A percentile compares a stretch with the other conserved stretches of the same genome.
These are phyloP conservation scores for Drosophila ohnishii DNA, from an alignment of 1,140 invertebrate genomes.

Conservation along the genomic window DNA sequence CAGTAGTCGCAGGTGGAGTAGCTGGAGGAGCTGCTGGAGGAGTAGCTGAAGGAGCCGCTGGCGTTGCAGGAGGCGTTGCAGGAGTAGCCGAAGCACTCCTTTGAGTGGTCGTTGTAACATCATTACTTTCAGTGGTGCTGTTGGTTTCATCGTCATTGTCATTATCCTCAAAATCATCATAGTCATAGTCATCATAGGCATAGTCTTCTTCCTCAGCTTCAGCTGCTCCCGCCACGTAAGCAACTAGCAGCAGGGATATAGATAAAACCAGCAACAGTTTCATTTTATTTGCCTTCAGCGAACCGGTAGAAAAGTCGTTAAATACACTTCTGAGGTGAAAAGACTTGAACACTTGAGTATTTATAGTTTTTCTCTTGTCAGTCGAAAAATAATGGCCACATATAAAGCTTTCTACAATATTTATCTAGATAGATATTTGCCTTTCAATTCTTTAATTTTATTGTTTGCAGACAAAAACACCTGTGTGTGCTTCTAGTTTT, in stretches of 20 bases:
- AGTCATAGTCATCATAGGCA: not conserved
- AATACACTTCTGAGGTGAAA: slow-evolving; percentile 12
- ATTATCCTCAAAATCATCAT: not conserved
- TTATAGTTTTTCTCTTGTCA: slow-evolving; percentile 20
- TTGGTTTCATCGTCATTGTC: not conserved
- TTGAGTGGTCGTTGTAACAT: not conserved
- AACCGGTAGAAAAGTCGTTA: slow-evolving; percentile 11
- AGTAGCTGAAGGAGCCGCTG: no score
- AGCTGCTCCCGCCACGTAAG: slow-evolving; percentile 5
- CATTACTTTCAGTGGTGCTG: not conserved
- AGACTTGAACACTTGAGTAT: slow-evolving; percentile 8
- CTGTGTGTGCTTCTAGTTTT: slow-evolving; percentile 20
- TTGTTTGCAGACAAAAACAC: slow-evolving; percentile 10
- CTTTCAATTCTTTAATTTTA: slow-evolving; percentile 4
- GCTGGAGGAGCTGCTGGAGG: not conserved
- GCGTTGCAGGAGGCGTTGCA: not conserved
- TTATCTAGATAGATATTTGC: slow-evolving; percentile 20
- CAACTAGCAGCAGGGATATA: slow-evolving; percentile 9
- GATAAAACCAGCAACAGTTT: slow-evolving; percentile 10
- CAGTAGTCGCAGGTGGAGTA: not conserved
- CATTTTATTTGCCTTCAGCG: slow-evolving; percentile 8
- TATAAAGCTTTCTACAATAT: slow-evolving; percentile 2
- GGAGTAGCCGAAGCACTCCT: not conserved
- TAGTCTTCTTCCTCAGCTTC: not conserved
- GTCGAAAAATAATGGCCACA: not conserved